Evolutionary conservation across 1,140 invertebrate species (phyloP).

Genomic region (Zaprionus kolodkinae): DNA sequence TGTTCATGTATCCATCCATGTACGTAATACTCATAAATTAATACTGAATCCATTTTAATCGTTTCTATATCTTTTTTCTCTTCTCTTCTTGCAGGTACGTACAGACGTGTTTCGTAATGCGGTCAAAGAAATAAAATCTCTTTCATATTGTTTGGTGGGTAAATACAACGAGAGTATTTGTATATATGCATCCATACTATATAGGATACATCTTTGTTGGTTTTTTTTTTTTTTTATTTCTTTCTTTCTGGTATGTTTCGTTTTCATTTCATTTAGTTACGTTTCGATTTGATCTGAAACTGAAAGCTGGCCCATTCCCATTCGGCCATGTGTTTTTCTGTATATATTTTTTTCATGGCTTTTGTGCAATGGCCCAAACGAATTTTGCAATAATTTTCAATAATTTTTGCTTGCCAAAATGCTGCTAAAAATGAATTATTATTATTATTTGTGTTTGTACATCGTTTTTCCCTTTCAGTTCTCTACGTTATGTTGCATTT

Average conservation of each 20-base stretch:
- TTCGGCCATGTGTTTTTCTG: constrained; percentile 37
- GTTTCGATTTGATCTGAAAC: constrained; percentile 30
- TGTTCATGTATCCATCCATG: background rate
- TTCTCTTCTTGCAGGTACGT: constrained; percentile 59
- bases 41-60: constrained; percentile 2
- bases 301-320: constrained; percentile 1
- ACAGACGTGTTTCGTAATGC: constrained; percentile 40
- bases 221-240: background rate
- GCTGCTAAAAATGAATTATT: constrained; percentile 3
- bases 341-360: constrained; percentile 48
- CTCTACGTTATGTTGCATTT: constrained; percentile 14
- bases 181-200: constrained; percentile 24
- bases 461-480: background rate
- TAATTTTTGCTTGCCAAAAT: constrained; percentile 40
- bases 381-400: constrained; percentile 64
- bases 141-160: constrained; percentile 53
- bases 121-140: constrained; percentile 44
- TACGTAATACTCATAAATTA: constrained; percentile 4
- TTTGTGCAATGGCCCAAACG: constrained; percentile 49
- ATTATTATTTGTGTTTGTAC: background rate
- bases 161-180: constrained; percentile 9
- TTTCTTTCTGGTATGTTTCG: background rate
- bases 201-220: background rate
- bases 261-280: constrained; percentile 14
- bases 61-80: constrained; percentile 11